Conservation (phyloP, 2,888 invertebrate species). For the Acholoe squamosa region DNA sequence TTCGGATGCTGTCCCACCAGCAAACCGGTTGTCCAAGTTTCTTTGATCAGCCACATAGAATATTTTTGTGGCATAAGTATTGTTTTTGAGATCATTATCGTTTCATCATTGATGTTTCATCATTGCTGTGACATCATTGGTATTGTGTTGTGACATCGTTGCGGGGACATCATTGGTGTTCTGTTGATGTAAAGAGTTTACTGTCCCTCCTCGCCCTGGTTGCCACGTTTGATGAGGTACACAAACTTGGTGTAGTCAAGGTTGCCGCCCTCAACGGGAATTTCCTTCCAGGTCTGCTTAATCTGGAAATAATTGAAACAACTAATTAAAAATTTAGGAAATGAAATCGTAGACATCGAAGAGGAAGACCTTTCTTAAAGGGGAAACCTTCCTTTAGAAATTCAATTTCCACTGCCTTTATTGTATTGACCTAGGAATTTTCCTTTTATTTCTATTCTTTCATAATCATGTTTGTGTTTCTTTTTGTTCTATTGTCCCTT, state of each 20-base stretch:
- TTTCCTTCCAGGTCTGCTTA: slow-evolving; percentile 83
- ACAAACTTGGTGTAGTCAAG: slow-evolving; percentile 85
- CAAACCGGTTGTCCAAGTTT: too few relatives aligned
- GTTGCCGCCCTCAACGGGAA: slow-evolving; percentile 84
- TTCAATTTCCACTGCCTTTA: too few relatives aligned
- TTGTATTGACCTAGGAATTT: too few relatives aligned
- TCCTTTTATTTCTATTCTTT: too few relatives aligned
- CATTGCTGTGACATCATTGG: not conserved
- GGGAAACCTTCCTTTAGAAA: too few relatives aligned
- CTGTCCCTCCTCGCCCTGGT: slow-evolving; percentile 83
- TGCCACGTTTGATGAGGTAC: slow-evolving; percentile 84
- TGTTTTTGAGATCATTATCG: not conserved
- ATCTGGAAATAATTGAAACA: slow-evolving; percentile 74
- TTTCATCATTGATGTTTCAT: not conserved
- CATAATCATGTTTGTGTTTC: too few relatives aligned
- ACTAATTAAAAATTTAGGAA: too few relatives aligned
- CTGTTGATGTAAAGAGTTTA: not conserved
- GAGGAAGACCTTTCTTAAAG: too few relatives aligned
- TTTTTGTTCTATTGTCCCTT: too few relatives aligned
- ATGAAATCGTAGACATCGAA: too few relatives aligned
- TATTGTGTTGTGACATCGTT: not conserved
- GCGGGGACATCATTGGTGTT: not conserved
- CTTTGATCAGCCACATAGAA: not conserved
- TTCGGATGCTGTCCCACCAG: too few relatives aligned
- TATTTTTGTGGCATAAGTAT: not conserved